Evolutionary conservation across 2,113 vertebrate species (phyloP).

Genomic region (Martes martes): DNA sequence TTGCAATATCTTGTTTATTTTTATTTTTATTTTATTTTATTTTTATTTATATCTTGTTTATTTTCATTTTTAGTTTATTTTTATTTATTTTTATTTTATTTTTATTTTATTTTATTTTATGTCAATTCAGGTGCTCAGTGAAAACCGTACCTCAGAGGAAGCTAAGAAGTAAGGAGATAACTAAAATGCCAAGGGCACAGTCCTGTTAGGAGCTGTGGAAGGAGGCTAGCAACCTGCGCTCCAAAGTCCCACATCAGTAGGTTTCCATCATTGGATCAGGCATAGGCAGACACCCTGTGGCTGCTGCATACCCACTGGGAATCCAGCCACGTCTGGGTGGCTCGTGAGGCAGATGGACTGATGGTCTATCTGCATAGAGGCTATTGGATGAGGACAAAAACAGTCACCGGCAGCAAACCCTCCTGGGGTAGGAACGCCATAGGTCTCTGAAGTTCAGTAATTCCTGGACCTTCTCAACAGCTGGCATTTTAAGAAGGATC

Average conservation of each 20-base stretch:
- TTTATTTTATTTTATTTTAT: neutral
- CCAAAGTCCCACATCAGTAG: neutral
- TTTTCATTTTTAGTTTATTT: no score
- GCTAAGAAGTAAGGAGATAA: neutral
- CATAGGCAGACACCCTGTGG: neutral
- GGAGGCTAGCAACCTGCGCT: neutral
- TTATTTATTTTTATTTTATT: no score
- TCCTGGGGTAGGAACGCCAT: neutral
- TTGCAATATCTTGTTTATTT: neutral
- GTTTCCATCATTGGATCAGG: fast-evolving
- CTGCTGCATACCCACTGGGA: neutral
- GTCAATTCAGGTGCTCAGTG: neutral
- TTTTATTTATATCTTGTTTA: no score
- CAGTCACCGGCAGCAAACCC: no score
- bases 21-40: no score
- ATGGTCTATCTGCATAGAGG: fast-evolving
- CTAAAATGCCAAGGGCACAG: neutral
- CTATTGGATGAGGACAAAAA: neutral
- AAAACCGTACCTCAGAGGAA: neutral
- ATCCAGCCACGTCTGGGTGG: neutral
- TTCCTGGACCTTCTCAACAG: neutral
- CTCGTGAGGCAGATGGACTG: neutral
- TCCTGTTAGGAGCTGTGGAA: neutral
- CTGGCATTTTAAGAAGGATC: neutral
- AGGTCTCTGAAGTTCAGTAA: neutral